These are phyloP conservation scores for Cheilosia soror DNA, from an alignment of 2,888 invertebrate genomes.

Conservation along the genomic window DNA sequence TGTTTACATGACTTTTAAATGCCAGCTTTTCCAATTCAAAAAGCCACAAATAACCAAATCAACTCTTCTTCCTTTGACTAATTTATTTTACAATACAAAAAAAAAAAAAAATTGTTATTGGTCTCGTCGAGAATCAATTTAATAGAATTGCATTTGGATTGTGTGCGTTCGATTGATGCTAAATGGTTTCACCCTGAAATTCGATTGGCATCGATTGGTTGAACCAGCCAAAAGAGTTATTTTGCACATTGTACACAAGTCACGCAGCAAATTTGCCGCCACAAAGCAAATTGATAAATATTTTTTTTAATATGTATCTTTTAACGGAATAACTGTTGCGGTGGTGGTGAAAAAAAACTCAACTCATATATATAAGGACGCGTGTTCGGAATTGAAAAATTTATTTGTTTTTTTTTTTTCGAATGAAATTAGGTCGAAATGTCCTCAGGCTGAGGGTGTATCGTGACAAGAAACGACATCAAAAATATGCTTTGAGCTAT, in stretches of 20 bases:
- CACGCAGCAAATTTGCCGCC: constrained; percentile 7
- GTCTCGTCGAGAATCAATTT: constrained; percentile 29
- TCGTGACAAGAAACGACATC: too few species aligned
- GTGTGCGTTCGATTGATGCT: constrained; percentile 48
- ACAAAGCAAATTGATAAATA: constrained; percentile 26
- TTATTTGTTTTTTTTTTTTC: too few species aligned
- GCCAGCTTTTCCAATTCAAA: neutral
- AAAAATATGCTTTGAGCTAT: too few species aligned
- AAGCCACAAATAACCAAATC: neutral
- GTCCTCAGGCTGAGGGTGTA: too few species aligned
- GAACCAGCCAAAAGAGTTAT: neutral
- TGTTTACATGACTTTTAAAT: neutral
- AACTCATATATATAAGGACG: too few species aligned
- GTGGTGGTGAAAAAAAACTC: too few species aligned
- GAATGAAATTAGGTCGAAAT: too few species aligned
- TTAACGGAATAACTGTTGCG: neutral
- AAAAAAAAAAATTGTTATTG: constrained; percentile 14
- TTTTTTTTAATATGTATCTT: constrained; percentile 5
- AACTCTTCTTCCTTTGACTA: constrained; percentile 2
- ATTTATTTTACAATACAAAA: constrained; percentile 33
- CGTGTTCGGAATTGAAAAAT: too few species aligned
- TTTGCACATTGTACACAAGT: neutral
- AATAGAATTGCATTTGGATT: constrained; percentile 48
- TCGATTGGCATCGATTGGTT: constrained; percentile 54
- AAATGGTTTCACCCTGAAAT: constrained; percentile 71